Evolutionary conservation across 2,113 vertebrate genomes (phyloP), one percentile per base, ranked within the genome.

Genomic region (Toxotes jaculatrix): DNA sequence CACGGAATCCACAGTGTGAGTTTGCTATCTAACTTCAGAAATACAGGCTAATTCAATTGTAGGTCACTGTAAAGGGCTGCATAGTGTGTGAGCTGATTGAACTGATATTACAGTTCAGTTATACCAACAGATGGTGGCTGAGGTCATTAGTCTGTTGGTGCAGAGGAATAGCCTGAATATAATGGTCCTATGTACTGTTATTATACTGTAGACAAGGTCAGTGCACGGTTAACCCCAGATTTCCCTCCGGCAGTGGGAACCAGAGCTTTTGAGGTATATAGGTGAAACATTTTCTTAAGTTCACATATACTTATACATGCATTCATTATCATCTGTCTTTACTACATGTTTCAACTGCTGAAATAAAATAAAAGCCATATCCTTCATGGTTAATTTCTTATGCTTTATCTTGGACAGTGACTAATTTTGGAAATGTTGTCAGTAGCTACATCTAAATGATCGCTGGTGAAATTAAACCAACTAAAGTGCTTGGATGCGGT

Each of bases 51-150:
- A n/a, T 56, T 23, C 12, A n/a, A 56, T 27, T 56, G 69, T 42
- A 31, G 56, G 55, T 73, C 42, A 73, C 5, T n/a, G 36, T 27
- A 21, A 59, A 51, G 17, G 19, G 59, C 67, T 59, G 66, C 67
- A 59, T 59, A 43, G 51, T 60, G 7, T 79, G 62, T 4, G 55
- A 66, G 45, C 53, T 55, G 45, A 79, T 40, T 31, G 55, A 36
- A 43, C 55, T 56, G 63, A 19, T 38, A 38, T 66, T 72, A 32
- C 53, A 72, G 4, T 21, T 60, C 10, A 36, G 36, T 57, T 72
- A 45, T 6, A 55, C 19, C 66, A 61, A 45, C 72, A 80, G 77
- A 65, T 72, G 69, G 53, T 8, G 3, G 71, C 59, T 42, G 51
- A 36, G 42, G 70, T 27, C 27, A 75, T 63, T 10, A 69, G 49